These are phyloP conservation scores for Synodontis membranacea DNA, from an alignment of 2,113 vertebrate species.

Conservation along the genomic window DNA sequence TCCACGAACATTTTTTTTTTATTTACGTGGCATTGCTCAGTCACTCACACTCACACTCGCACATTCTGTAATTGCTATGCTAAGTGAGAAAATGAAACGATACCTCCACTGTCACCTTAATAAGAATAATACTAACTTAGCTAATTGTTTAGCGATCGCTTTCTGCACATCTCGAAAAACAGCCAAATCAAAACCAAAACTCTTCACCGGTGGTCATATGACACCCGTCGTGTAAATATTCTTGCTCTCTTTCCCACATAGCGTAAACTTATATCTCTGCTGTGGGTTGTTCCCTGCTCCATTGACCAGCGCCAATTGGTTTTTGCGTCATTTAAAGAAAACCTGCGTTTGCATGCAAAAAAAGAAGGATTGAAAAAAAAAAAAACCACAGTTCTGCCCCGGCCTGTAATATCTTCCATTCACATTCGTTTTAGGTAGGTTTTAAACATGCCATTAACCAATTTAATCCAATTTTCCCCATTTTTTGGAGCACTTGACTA, in stretches of 20 bases:
- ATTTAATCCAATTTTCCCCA: constrained; percentile 82
- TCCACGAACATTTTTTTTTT: not conserved
- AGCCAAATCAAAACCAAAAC: not conserved
- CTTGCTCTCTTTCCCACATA: constrained; percentile 49
- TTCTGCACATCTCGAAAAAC: not conserved
- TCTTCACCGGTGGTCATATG: not conserved
- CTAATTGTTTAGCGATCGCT: not conserved
- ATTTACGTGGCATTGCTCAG: not conserved
- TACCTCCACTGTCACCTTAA: not conserved
- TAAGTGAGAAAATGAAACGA: not conserved
- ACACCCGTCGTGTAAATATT: constrained; percentile 30
- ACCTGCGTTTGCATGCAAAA: constrained; percentile 70
- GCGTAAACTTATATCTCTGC: constrained; percentile 68
- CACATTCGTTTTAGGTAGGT: constrained; percentile 78
- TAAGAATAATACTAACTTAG: not conserved
- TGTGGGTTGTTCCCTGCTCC: constrained; percentile 70
- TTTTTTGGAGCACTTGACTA: constrained; percentile 77
- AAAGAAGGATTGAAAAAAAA: constrained; percentile 61
- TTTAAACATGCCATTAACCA: constrained; percentile 83
- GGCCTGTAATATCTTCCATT: constrained; percentile 77
- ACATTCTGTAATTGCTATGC: not conserved
- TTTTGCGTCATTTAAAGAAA: constrained; percentile 73
- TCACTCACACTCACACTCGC: too few species aligned
- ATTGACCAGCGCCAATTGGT: constrained; percentile 70
- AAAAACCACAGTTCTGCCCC: constrained; percentile 62